A percentile compares a stretch with the other conserved stretches of the same genome.
phyloP scores from a whole-genome alignment of 2,888 invertebrate genomes.

The Oeneis ivallda region DNA sequence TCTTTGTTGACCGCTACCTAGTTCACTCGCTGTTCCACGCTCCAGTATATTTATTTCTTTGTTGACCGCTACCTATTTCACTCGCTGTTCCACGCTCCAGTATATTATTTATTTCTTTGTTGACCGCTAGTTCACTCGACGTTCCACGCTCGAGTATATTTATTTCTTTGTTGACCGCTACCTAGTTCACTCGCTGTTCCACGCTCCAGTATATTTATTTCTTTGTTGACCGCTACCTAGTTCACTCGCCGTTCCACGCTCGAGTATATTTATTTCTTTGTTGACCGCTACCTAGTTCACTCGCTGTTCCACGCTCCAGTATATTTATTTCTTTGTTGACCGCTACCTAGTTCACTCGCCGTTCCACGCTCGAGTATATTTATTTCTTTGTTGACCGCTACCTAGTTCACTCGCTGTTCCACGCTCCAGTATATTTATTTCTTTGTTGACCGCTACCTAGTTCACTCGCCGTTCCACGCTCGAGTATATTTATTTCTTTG shows the following conservation, averaged over 20 bases:
- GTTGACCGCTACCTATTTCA: slow-evolving; percentile 40
- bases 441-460: slow-evolving; percentile 39
- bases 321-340: slow-evolving; percentile 48
- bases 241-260: slow-evolving; percentile 42
- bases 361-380: slow-evolving; percentile 46
- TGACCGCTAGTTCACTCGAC: slow-evolving; percentile 38
- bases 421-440: slow-evolving; percentile 47
- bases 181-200: slow-evolving; percentile 40
- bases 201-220: slow-evolving; percentile 47
- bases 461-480: slow-evolving; percentile 42
- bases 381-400: too few relatives aligned
- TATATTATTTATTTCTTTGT: slow-evolving; percentile 52
- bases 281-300: slow-evolving; percentile 40
- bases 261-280: slow-evolving; percentile 52
- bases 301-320: slow-evolving; percentile 41
- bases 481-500: slow-evolving; percentile 52
- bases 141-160: slow-evolving; percentile 46
- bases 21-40: slow-evolving; percentile 42
- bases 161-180: too few relatives aligned
- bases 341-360: slow-evolving; percentile 40
- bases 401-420: slow-evolving; percentile 40
- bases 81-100: slow-evolving; percentile 42
- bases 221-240: slow-evolving; percentile 39
- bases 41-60: slow-evolving; percentile 50
- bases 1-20: slow-evolving; percentile 39